Conservation (phyloP, 2,797 vertebrate species). For the Peromyscus aztecus region DNA sequence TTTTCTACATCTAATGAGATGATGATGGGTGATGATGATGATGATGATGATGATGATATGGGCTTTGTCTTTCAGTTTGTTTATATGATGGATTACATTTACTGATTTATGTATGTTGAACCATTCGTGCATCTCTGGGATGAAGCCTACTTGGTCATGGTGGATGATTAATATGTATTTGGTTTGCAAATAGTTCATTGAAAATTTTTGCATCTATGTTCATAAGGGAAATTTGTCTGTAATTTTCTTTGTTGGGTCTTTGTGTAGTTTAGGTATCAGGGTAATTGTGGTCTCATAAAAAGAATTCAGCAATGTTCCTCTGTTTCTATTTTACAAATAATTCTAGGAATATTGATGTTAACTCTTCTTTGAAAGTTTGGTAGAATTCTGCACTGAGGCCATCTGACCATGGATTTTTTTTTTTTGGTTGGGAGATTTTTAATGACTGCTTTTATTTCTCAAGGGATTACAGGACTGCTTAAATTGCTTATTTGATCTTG, state of each 20-base stretch:
- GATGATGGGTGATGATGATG: neutral
- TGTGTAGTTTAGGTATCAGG: neutral
- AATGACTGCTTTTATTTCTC: neutral
- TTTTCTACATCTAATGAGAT: neutral
- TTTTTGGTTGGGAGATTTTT: neutral
- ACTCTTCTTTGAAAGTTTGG: neutral
- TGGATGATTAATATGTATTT: neutral
- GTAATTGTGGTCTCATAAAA: neutral
- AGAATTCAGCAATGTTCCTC: neutral
- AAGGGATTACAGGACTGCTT: neutral
- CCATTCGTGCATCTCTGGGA: neutral
- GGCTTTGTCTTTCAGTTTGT: neutral
- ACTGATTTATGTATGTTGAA: neutral
- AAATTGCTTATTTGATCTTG: neutral
- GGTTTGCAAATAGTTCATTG: neutral
- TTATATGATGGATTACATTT: neutral
- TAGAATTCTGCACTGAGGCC: neutral
- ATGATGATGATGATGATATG: neutral
- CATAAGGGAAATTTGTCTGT: neutral
- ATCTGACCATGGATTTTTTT: neutral
- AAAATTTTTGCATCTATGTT: neutral
- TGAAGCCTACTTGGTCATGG: neutral
- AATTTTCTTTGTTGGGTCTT: neutral
- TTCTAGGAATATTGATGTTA: neutral
- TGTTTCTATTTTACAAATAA: neutral